These are phyloP conservation scores for Mobula hypostoma DNA, from an alignment of 2,113 vertebrate species.

Conservation along the genomic window DNA sequence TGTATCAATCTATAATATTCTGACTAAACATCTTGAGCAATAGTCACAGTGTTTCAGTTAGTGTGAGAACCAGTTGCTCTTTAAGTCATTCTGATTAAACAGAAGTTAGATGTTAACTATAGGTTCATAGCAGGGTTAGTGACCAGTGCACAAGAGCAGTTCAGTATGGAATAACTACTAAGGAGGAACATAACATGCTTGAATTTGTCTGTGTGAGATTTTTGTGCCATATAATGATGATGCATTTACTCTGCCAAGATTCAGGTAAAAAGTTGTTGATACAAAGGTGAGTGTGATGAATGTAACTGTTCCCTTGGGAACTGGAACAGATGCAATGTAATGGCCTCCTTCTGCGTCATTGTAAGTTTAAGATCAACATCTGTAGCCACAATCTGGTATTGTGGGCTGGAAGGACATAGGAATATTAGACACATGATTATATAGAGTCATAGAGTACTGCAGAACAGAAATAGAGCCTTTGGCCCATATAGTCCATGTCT, in stretches of 20 bases:
- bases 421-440: neutral
- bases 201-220: neutral
- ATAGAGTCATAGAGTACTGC: no score
- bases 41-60: neutral
- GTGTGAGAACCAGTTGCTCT: neutral
- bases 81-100: neutral
- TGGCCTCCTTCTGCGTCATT: no score
- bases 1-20: neutral
- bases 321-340: no score
- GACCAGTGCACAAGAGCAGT: neutral
- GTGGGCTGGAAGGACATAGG: neutral
- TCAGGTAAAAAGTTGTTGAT: no score
- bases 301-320: no score
- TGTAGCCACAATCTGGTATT: neutral
- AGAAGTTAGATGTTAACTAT: slow-evolving; percentile 1
- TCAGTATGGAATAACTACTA: neutral
- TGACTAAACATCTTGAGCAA: neutral
- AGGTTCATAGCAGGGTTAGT: neutral
- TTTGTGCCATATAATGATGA: neutral
- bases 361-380: no score
- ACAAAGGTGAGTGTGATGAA: no score
- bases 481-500: no score
- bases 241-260: neutral
- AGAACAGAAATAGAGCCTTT: no score
- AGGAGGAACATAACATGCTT: neutral